Evolutionary conservation across 2,797 vertebrate genomes (phyloP).

Genomic region (Rhinella marina): DNA sequence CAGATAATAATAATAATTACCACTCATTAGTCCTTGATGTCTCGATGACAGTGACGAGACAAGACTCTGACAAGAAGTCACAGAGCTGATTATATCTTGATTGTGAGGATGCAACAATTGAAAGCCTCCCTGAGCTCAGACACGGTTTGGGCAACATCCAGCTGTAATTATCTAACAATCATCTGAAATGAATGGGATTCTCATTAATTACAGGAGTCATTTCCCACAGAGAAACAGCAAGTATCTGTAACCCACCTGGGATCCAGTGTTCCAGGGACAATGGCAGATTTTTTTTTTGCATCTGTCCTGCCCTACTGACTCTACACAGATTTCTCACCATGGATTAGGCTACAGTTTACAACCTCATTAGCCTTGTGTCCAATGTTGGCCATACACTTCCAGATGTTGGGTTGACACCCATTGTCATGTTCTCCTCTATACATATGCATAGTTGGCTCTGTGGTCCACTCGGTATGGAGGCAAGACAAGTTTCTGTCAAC

Average conservation of each 20-base stretch:
- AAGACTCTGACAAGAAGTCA: slow-evolving; percentile 60
- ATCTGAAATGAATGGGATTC: slow-evolving; percentile 58
- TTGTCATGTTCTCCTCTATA: neutral
- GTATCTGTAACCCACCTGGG: slow-evolving; percentile 49
- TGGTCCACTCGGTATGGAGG: neutral
- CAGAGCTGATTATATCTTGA: slow-evolving; percentile 62
- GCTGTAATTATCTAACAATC: slow-evolving; percentile 62
- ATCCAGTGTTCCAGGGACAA: slow-evolving; percentile 27
- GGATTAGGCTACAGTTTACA: neutral
- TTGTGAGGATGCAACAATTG: slow-evolving; percentile 60
- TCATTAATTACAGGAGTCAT: slow-evolving; percentile 62
- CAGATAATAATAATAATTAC: slow-evolving; percentile 63
- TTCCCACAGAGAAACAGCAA: slow-evolving; percentile 42
- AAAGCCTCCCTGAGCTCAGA: slow-evolving; percentile 48
- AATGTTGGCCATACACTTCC: neutral
- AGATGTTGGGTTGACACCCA: neutral
- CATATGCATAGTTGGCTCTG: neutral
- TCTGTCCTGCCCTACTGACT: slow-evolving; percentile 20
- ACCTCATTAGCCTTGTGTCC: neutral
- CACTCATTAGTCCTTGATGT: slow-evolving; percentile 60
- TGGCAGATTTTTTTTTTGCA: neutral
- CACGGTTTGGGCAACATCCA: slow-evolving; percentile 54
- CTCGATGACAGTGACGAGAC: slow-evolving; percentile 60
- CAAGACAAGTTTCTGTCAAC: neutral
- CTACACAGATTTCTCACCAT: neutral